phyloP scores from a whole-genome alignment of 2,113 vertebrate genomes.

The Gymnocephalus cernua region DNA sequence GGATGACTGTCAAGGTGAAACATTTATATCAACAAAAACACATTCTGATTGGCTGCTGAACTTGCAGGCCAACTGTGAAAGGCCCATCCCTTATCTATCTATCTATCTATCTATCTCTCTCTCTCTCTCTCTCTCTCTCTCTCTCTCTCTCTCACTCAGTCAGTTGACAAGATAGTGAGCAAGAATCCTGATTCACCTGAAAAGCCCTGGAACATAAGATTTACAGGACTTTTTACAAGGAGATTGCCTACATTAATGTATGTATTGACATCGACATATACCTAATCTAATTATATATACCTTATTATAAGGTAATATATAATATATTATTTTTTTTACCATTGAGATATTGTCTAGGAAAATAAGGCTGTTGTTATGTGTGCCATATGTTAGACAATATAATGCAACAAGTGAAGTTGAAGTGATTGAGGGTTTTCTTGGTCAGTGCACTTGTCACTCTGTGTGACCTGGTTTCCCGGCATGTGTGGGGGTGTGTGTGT shows the following conservation, averaged over 20 bases:
- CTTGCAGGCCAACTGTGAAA: neutral
- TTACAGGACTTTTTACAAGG: neutral
- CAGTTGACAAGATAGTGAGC: neutral
- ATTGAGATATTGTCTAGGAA: neutral
- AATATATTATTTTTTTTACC: neutral
- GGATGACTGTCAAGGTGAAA: conserved; percentile 14
- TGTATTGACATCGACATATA: neutral
- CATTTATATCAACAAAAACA: neutral
- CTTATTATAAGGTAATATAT: neutral
- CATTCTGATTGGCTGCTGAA: conserved; percentile 51
- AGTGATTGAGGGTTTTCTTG: conserved; percentile 63
- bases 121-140: neutral
- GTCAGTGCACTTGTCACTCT: conserved; percentile 67
- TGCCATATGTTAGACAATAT: conserved; percentile 9
- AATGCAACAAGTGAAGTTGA: conserved; percentile 55
- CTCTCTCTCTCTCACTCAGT: neutral
- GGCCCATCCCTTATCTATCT: conserved; percentile 10
- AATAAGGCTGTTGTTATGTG: neutral
- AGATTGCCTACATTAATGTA: neutral
- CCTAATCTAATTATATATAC: neutral
- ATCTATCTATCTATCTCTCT: neutral
- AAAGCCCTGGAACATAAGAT: conserved; percentile 1
- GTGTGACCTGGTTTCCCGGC: conserved; percentile 63
- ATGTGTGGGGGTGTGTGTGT: conserved; percentile 20
- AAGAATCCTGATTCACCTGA: neutral